Evolutionary conservation across 1,140 invertebrate genomes (phyloP), one percentile per base, ranked within the genome.

Genomic region (Drosophila paulistorum): DNA sequence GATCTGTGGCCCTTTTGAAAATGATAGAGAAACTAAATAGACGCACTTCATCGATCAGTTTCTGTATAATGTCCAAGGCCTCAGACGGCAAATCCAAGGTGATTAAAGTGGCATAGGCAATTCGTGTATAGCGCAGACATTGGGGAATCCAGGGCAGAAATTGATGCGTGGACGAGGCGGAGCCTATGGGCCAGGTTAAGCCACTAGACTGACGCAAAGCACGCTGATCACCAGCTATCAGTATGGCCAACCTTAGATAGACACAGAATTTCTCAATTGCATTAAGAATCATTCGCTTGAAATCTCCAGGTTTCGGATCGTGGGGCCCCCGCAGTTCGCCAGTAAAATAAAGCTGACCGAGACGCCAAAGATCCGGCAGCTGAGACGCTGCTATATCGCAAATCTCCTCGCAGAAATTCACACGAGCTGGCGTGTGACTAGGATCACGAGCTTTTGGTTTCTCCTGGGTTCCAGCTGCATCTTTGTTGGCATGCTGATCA

Each of bases 341-440:
- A 11, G 95, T 95, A 87, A 98, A 97, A 92, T 98, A 98, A 60
- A 96, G 95, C 90, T 98, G 97, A 3, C 97, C 97, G 2, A 98
- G 93, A 92, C 96, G 96, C 97, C 97, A 98, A 9, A 98, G 93
- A 92, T 98, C 96, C 1, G 97, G 97, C 58, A 93, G 51, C 59
- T 92, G 91, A 30, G 90, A 91, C 9, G 90, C 86, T 2, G 91
- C 90, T 67, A 92, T 90, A 33, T 92, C 91, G 61, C 89, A 92
- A 6, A 92, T 81, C 42, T 92, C 91, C 61, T 92, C 91, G 64
- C 91, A 92, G 26, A 92, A 92, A 14, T 87, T 71, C 0, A 92
- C 91, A 2, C 91, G 81, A 30, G 55, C 83, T 7, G 91, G 91
- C 3, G 82, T 70, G 37, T 90, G 85, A 30, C 77, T 90, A 9